phyloP scores from a whole-genome alignment of 1,140 invertebrate genomes.

The Calephelis nemesis region DNA sequence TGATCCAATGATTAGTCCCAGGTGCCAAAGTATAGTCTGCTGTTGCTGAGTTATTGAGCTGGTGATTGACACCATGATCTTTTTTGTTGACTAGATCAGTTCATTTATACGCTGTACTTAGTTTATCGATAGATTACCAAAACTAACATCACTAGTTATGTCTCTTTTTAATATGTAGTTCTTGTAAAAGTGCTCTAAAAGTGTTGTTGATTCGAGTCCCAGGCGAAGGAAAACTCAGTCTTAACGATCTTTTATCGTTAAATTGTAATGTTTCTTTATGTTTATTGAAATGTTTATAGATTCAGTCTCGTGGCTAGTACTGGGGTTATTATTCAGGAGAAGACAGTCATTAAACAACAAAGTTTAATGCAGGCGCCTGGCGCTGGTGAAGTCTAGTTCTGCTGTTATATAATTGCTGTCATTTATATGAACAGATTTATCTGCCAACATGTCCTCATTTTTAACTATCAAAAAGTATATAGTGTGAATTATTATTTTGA shows the following conservation, averaged over 20 bases:
- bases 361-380: neutral
- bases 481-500: too few relatives aligned
- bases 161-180: conserved; percentile 17
- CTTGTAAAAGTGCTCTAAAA: conserved; percentile 17
- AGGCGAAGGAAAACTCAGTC: conserved; percentile 14
- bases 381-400: neutral
- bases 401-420: too few relatives aligned
- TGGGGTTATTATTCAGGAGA: conserved; percentile 1
- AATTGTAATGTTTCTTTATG: conserved; percentile 18
- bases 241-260: conserved; percentile 17
- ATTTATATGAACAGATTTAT: too few relatives aligned
- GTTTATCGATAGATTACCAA: neutral
- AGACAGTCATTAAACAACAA: neutral
- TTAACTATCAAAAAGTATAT: too few relatives aligned
- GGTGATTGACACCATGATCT: too few relatives aligned
- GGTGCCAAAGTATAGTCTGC: too few relatives aligned
- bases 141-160: neutral
- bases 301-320: neutral
- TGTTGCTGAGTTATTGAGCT: too few relatives aligned
- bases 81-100: too few relatives aligned
- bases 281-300: conserved; percentile 16
- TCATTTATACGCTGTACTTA: neutral
- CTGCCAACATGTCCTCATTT: too few relatives aligned
- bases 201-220: conserved; percentile 17
- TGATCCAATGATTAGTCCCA: too few relatives aligned